Percentiles rank a stretch among this genome's conserved stretches.
Evolutionary conservation across 2,113 vertebrate species (phyloP).

Genomic region (Penelope pileata): DNA sequence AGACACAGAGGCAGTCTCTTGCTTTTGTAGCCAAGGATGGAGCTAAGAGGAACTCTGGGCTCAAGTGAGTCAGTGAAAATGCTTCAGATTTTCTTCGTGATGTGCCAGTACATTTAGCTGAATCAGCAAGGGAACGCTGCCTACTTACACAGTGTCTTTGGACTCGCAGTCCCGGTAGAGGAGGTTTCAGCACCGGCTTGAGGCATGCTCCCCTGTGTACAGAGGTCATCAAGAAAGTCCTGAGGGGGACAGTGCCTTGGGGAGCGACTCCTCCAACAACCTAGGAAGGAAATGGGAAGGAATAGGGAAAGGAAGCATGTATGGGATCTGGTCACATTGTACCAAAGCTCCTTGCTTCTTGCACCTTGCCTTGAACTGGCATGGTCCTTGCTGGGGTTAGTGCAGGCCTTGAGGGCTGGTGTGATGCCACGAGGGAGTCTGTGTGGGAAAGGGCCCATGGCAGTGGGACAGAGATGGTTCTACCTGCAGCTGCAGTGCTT

Average conservation of each 20-base stretch:
- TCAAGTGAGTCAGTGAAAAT: slow-evolving; percentile 1
- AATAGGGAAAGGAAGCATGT: not conserved
- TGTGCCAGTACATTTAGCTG: slow-evolving; percentile 14
- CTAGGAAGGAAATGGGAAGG: not conserved
- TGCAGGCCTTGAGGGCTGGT: not conserved
- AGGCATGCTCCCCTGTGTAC: not conserved
- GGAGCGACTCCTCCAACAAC: not conserved
- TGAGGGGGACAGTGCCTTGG: not conserved
- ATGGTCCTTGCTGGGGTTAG: not conserved
- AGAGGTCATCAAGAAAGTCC: not conserved
- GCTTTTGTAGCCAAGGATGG: not conserved
- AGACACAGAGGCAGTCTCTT: not conserved
- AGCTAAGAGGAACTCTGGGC: slow-evolving; percentile 7
- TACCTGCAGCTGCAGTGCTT: not conserved
- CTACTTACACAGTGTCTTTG: not conserved
- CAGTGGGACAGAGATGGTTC: not conserved
- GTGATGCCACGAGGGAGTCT: accelerated
- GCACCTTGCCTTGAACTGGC: not conserved
- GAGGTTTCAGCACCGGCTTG: not conserved
- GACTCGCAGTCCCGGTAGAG: not conserved
- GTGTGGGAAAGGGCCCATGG: accelerated
- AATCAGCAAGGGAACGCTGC: slow-evolving; percentile 51
- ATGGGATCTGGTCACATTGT: not conserved
- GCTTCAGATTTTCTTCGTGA: not conserved
- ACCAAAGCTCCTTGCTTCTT: not conserved